Evolutionary conservation across 2,113 vertebrate species (phyloP), one percentile per base, ranked within the genome.

Genomic region (Taxidea taxus): DNA sequence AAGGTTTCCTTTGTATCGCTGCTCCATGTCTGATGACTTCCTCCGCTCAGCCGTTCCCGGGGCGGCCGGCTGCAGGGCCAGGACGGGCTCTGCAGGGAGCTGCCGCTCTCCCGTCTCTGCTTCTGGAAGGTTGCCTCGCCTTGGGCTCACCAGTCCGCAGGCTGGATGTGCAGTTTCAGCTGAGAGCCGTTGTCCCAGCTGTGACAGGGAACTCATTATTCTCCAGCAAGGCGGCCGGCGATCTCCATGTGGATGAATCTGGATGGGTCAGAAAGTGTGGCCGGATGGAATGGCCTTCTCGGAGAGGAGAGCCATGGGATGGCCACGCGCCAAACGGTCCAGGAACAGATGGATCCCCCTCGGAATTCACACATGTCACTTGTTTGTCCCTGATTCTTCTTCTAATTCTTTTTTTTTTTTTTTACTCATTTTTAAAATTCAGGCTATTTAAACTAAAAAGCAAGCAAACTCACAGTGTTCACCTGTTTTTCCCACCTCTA

Each of bases 181-280:
- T 20, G 27, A 74, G 1, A 75, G 11, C 0, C 0, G 11, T 49
- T 25, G 87, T 6, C 39, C 1, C 0, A n/a, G 6, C 21, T 25
- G n/a, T 12, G 27, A 74, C 14, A 31, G 47, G n/a, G 1, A 74
- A 74, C 62, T 44, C 21, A 31, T 37, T 75, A 47, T 72, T 62
- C 44, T 88, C 82, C 94, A 86, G 34, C 2, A 20, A 39, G 49
- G 23, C 12, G 47, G 13, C 7, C 23, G 92, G 66, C 8, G 25
- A 62, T 68, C 86, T 94, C 72, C 12, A 74, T 83, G 88, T 13
- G 68, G n/a, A 1, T 86, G 81, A 80, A 54, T 37, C 5, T 39
- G 80, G 11, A 29, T 6, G 8, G 51, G 47, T 81, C 83, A 62
- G 68, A 77, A 95, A 54, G 23, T 0, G 2, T 10, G 27, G 90